Conservation (phyloP, 2,113 vertebrate genomes). For the Pavo muticus region DNA sequence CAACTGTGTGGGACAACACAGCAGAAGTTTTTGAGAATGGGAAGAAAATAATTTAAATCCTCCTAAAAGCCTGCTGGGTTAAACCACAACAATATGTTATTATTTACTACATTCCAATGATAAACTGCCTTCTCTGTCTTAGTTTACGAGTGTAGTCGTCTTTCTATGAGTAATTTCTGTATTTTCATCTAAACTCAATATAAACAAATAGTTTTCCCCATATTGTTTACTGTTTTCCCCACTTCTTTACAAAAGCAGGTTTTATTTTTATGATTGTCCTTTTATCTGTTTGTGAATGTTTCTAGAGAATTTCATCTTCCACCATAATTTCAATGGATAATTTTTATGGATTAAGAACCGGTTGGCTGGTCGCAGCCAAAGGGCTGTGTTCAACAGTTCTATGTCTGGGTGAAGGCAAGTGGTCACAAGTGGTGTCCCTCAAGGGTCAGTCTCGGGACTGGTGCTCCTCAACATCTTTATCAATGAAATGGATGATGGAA, state of each 20-base stretch:
- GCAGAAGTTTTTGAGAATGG: too few species aligned
- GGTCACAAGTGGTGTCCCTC: too few species aligned
- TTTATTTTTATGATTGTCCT: not conserved
- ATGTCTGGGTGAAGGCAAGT: too few species aligned
- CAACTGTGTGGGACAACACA: too few species aligned
- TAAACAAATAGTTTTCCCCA: not conserved
- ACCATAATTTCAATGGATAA: not conserved
- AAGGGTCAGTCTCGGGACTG: too few species aligned
- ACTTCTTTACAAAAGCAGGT: not conserved
- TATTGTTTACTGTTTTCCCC: not conserved
- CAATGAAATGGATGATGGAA: too few species aligned
- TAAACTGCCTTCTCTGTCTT: not conserved
- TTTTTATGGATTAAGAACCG: too few species aligned
- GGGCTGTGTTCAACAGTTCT: too few species aligned
- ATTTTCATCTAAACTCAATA: not conserved
- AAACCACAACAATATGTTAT: not conserved
- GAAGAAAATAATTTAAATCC: too few species aligned
- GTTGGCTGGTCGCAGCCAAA: too few species aligned
- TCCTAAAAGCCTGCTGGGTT: too few species aligned
- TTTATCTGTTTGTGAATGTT: not conserved
- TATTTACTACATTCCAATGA: not conserved
- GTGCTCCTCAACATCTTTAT: too few species aligned
- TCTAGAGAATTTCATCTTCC: not conserved
- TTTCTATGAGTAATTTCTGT: not conserved
- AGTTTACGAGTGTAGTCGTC: not conserved